A percentile compares a stretch with the other conserved stretches of the same genome.
Evolutionary conservation across 1,140 invertebrate genomes (phyloP).

Genomic region (Camponotus pennsylvanicus): DNA sequence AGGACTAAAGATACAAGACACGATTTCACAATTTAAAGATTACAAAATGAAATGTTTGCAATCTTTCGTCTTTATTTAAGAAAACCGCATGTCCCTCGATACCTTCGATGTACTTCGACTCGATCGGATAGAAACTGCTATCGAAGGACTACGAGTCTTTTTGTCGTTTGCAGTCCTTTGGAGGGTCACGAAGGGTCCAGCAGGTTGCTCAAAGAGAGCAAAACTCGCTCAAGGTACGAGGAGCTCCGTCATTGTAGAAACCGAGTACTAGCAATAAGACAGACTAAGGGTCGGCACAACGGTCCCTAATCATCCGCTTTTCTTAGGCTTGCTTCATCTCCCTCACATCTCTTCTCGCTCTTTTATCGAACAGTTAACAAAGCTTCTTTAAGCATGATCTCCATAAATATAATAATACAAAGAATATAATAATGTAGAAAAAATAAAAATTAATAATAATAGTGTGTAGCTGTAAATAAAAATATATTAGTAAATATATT

Average conservation of each 20-base stretch:
- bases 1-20: neutral
- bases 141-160: conserved; percentile 68
- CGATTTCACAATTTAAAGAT: conserved; percentile 65
- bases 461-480: neutral
- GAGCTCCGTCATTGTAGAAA: conserved; percentile 49
- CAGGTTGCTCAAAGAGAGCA: conserved; percentile 70
- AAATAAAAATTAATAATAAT: neutral
- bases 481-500: neutral
- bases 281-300: conserved; percentile 63
- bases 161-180: conserved; percentile 61
- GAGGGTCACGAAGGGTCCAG: conserved; percentile 68
- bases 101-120: conserved; percentile 59
- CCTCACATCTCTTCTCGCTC: conserved; percentile 17
- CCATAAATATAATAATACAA: neutral
- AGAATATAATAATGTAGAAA: neutral
- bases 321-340: conserved; percentile 50
- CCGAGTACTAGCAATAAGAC: conserved; percentile 68
- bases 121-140: conserved; percentile 69
- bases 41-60: neutral
- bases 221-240: conserved; percentile 67
- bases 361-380: conserved; percentile 34
- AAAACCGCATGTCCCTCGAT: conserved; percentile 59
- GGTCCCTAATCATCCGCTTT: conserved; percentile 68
- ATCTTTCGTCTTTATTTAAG: conserved; percentile 74
- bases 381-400: conserved; percentile 56